Conservation (phyloP, 2,888 invertebrate species). For the Lamellibrachia columna region DNA sequence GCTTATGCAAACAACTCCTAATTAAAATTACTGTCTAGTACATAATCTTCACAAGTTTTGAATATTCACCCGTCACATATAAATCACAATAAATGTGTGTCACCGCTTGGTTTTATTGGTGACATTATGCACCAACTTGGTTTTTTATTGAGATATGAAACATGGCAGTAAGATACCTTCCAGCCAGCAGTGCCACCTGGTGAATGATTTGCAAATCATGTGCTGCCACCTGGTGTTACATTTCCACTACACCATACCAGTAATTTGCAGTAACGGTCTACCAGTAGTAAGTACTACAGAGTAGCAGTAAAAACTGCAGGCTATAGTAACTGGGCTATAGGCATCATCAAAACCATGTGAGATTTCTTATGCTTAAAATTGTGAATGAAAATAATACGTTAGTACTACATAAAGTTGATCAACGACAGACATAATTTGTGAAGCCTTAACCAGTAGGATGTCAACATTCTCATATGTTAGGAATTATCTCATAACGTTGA, state of each 20-base stretch:
- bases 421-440: no score
- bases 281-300: not conserved
- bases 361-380: not conserved
- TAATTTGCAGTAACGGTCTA: not conserved
- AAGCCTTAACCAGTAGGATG: no score
- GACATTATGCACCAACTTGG: not conserved
- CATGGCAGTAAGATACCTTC: not conserved
- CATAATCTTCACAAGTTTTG: not conserved
- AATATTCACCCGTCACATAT: not conserved
- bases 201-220: not conserved
- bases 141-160: not conserved
- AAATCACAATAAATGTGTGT: not conserved
- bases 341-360: not conserved
- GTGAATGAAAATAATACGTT: no score
- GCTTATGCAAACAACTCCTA: no score
- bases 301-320: not conserved
- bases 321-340: not conserved
- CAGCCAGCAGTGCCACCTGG: not conserved
- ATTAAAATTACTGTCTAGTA: not conserved
- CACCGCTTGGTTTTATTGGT: not conserved
- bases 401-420: no score
- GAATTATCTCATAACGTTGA: no score
- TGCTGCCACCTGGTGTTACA: not conserved
- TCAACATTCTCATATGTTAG: no score
- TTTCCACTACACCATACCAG: not conserved